Percentiles rank a stretch among this genome's conserved stretches.
phyloP scores from a whole-genome alignment of 2,888 invertebrate genomes.

The Diabrotica balteata region DNA sequence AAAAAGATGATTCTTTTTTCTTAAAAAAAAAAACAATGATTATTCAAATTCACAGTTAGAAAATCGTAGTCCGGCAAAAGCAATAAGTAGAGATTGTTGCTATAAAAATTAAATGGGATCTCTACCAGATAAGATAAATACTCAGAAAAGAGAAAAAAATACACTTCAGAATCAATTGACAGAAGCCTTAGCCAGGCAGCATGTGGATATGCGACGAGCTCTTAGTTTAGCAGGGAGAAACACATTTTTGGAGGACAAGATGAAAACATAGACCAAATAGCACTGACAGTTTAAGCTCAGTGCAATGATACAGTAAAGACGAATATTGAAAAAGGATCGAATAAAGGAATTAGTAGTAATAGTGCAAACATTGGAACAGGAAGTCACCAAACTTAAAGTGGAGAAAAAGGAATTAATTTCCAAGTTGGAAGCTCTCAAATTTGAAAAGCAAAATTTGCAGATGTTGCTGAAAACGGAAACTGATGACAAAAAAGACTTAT shows the following conservation, averaged over 20 bases:
- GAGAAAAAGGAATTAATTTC: conserved; percentile 60
- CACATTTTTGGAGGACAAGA: conserved; percentile 72
- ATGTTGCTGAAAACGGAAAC: conserved; percentile 63
- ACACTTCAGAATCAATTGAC: conserved; percentile 65
- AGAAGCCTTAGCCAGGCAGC: conserved; percentile 71
- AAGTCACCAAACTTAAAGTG: conserved; percentile 59
- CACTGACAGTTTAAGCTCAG: conserved; percentile 77
- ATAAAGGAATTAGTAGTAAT: conserved; percentile 60
- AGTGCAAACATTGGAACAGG: conserved; percentile 62
- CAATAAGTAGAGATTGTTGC: conserved; percentile 71
- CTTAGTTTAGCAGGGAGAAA: conserved; percentile 77
- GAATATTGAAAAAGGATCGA: conserved; percentile 67
- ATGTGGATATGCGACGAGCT: conserved; percentile 82
- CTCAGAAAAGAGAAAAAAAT: conserved; percentile 68
- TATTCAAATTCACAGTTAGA: conserved; percentile 64
- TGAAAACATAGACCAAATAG: conserved; percentile 76
- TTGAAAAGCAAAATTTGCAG: conserved; percentile 68
- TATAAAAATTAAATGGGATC: conserved; percentile 62
- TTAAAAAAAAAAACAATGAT: conserved; percentile 56
- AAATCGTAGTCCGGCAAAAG: conserved; percentile 70
- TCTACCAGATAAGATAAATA: conserved; percentile 66
- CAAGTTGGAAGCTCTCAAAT: conserved; percentile 61
- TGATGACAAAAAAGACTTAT: no score
- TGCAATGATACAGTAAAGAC: conserved; percentile 75
- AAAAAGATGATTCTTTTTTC: no score